A percentile compares a stretch with the other conserved stretches of the same genome.
phyloP scores from a whole-genome alignment of 2,888 invertebrate species.

The Calliscelio sp. region DNA sequence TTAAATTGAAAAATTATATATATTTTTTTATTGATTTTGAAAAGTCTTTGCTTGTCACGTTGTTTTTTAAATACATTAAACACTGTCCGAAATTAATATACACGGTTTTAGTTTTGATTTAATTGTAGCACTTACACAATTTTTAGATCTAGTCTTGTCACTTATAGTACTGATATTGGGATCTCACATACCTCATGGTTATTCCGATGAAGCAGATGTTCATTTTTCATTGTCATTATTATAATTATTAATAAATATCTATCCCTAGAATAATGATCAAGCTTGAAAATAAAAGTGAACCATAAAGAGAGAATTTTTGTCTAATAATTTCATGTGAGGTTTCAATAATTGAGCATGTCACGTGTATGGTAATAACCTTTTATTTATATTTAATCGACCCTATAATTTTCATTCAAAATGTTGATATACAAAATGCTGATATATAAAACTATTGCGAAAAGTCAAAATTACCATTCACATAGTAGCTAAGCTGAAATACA shows the following conservation, averaged over 20 bases:
- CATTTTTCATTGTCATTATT: too few relatives aligned
- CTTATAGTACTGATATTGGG: constrained; percentile 54
- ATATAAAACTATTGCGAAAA: neutral
- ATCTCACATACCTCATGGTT: constrained; percentile 17
- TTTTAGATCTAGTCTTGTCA: constrained; percentile 65
- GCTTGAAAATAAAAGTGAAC: too few relatives aligned
- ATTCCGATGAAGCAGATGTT: too few relatives aligned
- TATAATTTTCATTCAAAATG: too few relatives aligned
- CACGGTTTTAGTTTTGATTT: constrained; percentile 42
- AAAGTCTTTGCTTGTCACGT: too few relatives aligned
- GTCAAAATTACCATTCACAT: constrained; percentile 24
- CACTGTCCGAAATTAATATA: constrained; percentile 42
- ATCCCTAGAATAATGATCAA: too few relatives aligned
- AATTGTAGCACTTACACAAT: constrained; percentile 32
- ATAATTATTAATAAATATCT: too few relatives aligned
- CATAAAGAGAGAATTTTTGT: too few relatives aligned
- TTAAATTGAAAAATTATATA: constrained; percentile 44
- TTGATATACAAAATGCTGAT: too few relatives aligned
- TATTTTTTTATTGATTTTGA: constrained; percentile 33
- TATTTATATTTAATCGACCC: too few relatives aligned
- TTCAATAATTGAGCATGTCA: neutral
- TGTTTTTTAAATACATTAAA: constrained; percentile 55
- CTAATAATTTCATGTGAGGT: constrained; percentile 2
- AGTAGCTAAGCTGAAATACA: neutral
- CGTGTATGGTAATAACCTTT: constrained; percentile 24